Evolutionary conservation across 2,888 invertebrate genomes (phyloP), one percentile per base, ranked within the genome.

Genomic region (Tanypteryx hageni): DNA sequence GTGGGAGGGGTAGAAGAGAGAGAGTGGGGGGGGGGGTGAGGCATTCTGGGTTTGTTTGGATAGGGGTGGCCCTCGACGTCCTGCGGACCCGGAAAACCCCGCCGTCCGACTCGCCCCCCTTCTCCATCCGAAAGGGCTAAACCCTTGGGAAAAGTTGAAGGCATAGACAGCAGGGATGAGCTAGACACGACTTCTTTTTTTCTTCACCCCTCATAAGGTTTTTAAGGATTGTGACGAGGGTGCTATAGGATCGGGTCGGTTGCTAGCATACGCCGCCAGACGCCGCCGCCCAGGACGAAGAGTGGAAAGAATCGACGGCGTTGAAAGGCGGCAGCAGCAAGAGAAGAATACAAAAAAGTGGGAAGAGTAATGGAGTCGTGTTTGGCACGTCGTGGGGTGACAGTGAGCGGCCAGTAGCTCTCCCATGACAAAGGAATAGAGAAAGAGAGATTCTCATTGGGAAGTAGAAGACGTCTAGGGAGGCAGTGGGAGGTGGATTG

Each of bases 41-140:
- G 18, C 61, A 22, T 18, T 86, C 57, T 16, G 61, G 31, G 61
- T 61, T 86, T 86, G 86, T 86, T 86, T 86, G 61, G 86, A 86
- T 61, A 64, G 86, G 61, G 61, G 86, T 27, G 16, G 86, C 14
- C 61, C 44, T 82, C 86, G 44, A 44, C 86, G 18, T 31, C 18
- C 61, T 31, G 4, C 31, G 14, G 11, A n/a, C 68, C 68, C 68
- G 18, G 3, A 68, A 22, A 22, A 68, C 68, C 44, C 44, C 44
- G 68, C 68, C 11, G 16, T 22, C 31, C 18, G 31, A 27, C 16
- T 18, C 18, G 13, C 22, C 5, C 11, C 22, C 16, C 11, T 14
- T 16, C 27, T 27, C 27, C 61, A 16, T 14, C 61, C 86, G 0
- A 10, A 3, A 14, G 27, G 27, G 7, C 1, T 64, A 9, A 8